Evolutionary conservation across 2,113 vertebrate species (phyloP), one percentile per base, ranked within the genome.

Genomic region (Daphoenositta chrysoptera): DNA sequence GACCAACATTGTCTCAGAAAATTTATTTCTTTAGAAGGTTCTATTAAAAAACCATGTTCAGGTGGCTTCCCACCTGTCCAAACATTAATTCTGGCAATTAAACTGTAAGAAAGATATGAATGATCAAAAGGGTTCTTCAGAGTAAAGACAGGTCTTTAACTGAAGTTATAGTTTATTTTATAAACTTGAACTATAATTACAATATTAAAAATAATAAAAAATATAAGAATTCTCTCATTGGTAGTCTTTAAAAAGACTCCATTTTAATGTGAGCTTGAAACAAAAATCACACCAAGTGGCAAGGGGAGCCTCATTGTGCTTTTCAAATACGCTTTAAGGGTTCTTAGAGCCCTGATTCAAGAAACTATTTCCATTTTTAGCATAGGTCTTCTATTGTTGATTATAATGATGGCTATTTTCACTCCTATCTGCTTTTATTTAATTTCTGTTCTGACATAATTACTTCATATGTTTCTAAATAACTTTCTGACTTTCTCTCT

Each of bases 1-100:
- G 26, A 96, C 47, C 16, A 96, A 83, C 22, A 89, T 81, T 73
- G 88, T 89, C 72, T 96, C 68, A 89, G 72, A 89, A 94, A 89
- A 89, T 83, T 48, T 91, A 81, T 95, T 95, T 95, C 76, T 58
- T 48, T 73, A 73, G 33, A 73, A 82, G 33, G 12, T 22, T 82
- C 39, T 82, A 66, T 82, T 63, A 82, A 81, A 83, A 78, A 76
- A 4, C 4, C 20, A 40, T 39, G 12, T 81, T 87, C 66, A 91
- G 40, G 20, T 54, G 77, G 70, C 45, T 83, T 78, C 47, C 81
- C 77, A 94, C 80, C 91, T 93, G 80, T 47, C 9, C 50, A 95
- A 96, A 93, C 8, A 90, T 77, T 77, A 92, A 90, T 83, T 92
- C 39, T 72, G 77, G 35, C 37, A 93, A 80, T 83, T 70, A 86